phyloP scores from a whole-genome alignment of 1,140 invertebrate species.

The Drosophila pseudoananassae region DNA sequence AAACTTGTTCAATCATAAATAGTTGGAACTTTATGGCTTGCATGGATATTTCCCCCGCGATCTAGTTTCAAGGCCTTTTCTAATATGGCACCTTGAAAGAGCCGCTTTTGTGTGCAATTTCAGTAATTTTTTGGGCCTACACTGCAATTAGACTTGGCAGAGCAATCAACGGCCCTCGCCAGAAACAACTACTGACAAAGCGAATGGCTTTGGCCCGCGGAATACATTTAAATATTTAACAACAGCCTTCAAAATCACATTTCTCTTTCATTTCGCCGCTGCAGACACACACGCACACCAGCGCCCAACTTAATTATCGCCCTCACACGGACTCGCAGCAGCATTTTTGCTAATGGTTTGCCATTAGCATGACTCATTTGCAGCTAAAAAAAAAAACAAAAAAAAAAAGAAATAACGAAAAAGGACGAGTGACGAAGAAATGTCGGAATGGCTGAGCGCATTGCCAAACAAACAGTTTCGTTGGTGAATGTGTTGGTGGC shows the following conservation, averaged over 20 bases:
- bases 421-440: slow-evolving; percentile 23
- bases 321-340: slow-evolving; percentile 37
- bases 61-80: slow-evolving; percentile 16
- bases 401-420: background rate
- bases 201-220: slow-evolving; percentile 42
- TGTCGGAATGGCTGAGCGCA: slow-evolving; percentile 54
- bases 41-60: background rate
- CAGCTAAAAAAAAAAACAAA: slow-evolving; percentile 47
- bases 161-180: slow-evolving; percentile 33
- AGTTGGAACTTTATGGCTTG: background rate
- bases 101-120: slow-evolving; percentile 48
- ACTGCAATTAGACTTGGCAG: slow-evolving; percentile 70
- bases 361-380: slow-evolving; percentile 82
- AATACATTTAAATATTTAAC: slow-evolving; percentile 80
- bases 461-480: slow-evolving; percentile 57
- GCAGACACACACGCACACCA: slow-evolving; percentile 23
- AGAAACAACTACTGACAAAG: slow-evolving; percentile 20
- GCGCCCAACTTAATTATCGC: slow-evolving; percentile 53
- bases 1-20: slow-evolving; percentile 4
- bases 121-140: slow-evolving; percentile 46
- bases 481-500: slow-evolving; percentile 22
- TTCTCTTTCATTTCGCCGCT: slow-evolving; percentile 70
- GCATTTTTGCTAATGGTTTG: slow-evolving; percentile 79
- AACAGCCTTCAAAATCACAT: slow-evolving; percentile 80
- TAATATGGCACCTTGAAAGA: slow-evolving; percentile 44